phyloP scores from a whole-genome alignment of 2,113 vertebrate genomes.

The Megaleporinus macrocephalus region DNA sequence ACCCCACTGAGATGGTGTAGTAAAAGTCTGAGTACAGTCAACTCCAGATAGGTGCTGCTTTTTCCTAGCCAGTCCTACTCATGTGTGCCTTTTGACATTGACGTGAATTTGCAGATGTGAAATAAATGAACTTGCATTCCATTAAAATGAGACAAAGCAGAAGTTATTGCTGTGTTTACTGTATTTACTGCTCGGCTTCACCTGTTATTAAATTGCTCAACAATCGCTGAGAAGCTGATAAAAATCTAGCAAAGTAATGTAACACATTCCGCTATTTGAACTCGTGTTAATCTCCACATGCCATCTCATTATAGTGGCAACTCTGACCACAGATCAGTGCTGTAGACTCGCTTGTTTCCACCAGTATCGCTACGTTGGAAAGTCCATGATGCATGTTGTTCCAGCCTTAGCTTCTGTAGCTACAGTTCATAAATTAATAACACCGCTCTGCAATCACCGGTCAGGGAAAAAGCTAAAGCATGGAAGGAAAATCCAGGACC shows the following conservation, averaged over 20 bases:
- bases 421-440: constrained; percentile 53
- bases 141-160: background rate
- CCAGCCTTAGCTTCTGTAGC: constrained; percentile 39
- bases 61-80: background rate
- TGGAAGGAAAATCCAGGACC: constrained; percentile 54
- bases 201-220: too few relatives aligned
- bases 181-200: too few relatives aligned
- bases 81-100: background rate
- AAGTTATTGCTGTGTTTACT: background rate
- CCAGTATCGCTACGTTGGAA: constrained; percentile 10
- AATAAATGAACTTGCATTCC: background rate
- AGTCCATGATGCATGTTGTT: constrained; percentile 12
- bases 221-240: background rate
- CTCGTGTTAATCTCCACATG: background rate
- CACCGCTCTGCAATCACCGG: constrained; percentile 51
- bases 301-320: background rate
- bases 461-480: constrained; percentile 54
- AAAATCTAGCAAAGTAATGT: background rate
- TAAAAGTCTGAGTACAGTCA: background rate
- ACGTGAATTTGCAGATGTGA: background rate
- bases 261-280: background rate
- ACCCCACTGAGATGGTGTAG: background rate
- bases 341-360: background rate
- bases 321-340: background rate
- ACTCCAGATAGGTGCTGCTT: background rate